A percentile compares a stretch with the other conserved stretches of the same genome.
Conservation (phyloP, 2,797 vertebrate species). For the Gallirallus australis region DNA sequence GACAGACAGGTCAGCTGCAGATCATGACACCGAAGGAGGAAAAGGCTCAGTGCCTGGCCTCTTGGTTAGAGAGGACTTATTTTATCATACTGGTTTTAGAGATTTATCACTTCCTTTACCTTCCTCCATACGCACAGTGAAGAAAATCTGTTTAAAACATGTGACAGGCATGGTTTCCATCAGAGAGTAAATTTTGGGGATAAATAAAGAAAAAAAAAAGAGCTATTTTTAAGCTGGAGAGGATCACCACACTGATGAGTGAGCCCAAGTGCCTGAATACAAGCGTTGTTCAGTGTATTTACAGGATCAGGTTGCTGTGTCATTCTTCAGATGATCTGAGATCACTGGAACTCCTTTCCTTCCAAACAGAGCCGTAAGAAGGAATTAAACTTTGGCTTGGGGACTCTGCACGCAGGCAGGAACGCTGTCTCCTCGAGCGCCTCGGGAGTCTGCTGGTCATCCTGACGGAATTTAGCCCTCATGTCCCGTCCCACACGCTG, state of each 20-base stretch:
- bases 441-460: not conserved
- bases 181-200: not conserved
- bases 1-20: not conserved
- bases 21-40: not conserved
- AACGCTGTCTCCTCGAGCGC: not conserved
- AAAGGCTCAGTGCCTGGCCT: not conserved
- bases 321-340: not conserved
- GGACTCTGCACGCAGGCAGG: not conserved
- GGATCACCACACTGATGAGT: not conserved
- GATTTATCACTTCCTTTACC: constrained; percentile 70
- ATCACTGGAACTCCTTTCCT: not conserved
- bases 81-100: constrained; percentile 20
- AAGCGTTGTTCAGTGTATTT: not conserved
- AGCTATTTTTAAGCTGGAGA: constrained; percentile 19
- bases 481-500: fast-evolving
- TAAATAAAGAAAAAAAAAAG: not conserved
- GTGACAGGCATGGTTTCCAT: not conserved
- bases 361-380: not conserved
- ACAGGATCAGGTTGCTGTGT: not conserved
- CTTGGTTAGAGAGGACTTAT: not conserved
- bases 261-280: not conserved
- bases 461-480: not conserved
- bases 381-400: not conserved
- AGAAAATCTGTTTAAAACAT: constrained; percentile 64
- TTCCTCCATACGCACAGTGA: not conserved